Evolutionary conservation across 1,140 invertebrate genomes (phyloP), one percentile per base, ranked within the genome.

Genomic region (Diorhabda carinulata): DNA sequence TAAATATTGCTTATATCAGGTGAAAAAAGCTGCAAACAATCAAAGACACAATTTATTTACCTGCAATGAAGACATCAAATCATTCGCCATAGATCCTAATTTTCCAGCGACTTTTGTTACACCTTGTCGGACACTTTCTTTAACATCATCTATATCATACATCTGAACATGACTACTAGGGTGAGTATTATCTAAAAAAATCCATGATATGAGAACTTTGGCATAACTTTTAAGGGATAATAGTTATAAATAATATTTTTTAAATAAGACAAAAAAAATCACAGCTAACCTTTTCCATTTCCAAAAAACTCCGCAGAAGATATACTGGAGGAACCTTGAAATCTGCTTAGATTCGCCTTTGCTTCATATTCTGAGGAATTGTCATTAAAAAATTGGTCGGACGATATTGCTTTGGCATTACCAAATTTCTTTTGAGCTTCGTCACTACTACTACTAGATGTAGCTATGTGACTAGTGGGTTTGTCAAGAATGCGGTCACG

Each of bases 231-330:
- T 25, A 25, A 25, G 25, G 25, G 25, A 25, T 25, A 25, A 25
- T 25, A 25, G 25, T 25, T 25, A 25, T 25, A 25, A 25, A 25
- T 25, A 25, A 25, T 25, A 25, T 25, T 25, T 59, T 42, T 3
- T 59, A 56, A 57, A 61, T 6, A 61, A 45, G 10, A 3, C 43
- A 40, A 66, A 66, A 57, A 57, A 41, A 57, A 66, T 7, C n/a
- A 66, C 5, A 68, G 40, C 45, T 73, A 73, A 76, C 72, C 80
- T 69, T 72, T 70, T 9, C 82, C 84, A 72, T 86, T 87, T 42
- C 94, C 94, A 85, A 98, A 99, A 78, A 96, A 95, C 81, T 99
- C 96, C 2, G 94, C 91, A 47, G 96, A 98, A 10, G 96, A 98
- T 82, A 99, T 99, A 80, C 92, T 92, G 64, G 87, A 92, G 73